These are phyloP conservation scores for Pelobates cultripes DNA, from an alignment of 2,797 vertebrate species.

Conservation along the genomic window DNA sequence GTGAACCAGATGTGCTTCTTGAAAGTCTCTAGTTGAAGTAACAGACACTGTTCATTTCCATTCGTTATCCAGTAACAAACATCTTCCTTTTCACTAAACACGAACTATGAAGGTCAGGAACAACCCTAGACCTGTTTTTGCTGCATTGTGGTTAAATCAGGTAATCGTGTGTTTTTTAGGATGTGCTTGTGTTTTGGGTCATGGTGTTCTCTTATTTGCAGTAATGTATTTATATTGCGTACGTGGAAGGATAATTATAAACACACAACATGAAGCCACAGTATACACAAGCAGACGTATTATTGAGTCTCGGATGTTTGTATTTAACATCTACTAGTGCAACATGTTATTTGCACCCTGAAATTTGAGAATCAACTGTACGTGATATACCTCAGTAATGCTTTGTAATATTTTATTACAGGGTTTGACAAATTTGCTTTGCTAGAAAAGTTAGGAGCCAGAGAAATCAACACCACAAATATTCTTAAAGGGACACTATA, in stretches of 20 bases:
- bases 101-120: neutral
- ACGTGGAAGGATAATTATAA: neutral
- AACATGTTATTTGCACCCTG: no score
- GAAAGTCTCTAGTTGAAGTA: neutral
- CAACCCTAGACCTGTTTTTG: neutral
- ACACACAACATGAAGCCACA: neutral
- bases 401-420: no score
- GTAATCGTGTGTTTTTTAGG: slow-evolving; percentile 28
- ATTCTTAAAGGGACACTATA: no score
- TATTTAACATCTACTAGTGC: no score
- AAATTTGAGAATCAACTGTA: no score
- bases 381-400: no score
- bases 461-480: no score
- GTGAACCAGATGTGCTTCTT: slow-evolving; percentile 9
- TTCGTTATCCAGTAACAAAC: neutral
- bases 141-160: slow-evolving; percentile 8
- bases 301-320: neutral
- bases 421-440: no score
- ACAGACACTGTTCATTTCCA: neutral
- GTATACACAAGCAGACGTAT: neutral
- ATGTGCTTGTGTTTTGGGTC: neutral
- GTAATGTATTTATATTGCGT: neutral
- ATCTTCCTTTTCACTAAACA: neutral
- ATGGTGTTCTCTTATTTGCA: slow-evolving; percentile 20
- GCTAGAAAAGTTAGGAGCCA: no score